Evolutionary conservation across 2,113 vertebrate species (phyloP), one percentile per base, ranked within the genome.

Genomic region (Thermophis baileyi): DNA sequence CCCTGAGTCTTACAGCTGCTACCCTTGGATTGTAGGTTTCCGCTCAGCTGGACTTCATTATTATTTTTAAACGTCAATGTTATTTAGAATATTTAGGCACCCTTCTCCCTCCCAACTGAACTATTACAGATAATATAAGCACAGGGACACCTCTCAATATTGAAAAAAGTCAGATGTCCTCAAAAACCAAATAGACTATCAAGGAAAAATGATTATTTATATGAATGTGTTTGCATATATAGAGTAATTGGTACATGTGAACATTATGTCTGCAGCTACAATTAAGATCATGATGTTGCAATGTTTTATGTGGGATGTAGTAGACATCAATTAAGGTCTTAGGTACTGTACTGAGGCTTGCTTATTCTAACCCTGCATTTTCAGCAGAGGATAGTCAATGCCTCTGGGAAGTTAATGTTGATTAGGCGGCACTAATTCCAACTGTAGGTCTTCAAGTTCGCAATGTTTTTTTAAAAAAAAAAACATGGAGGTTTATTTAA

Each of bases 41-140:
- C 95, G 89, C 35, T 93, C 89, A 18, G 47, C 95, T 81, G 87
- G 91, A 94, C 91, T 63, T 90, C 91, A 0, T 0, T 93, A 94
- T 86, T 95, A 96, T 97, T 96, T 97, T 96, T 96, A 96, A 55
- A 94, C 30, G 9, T 94, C 93, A 86, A 81, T 69, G 88, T 24
- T 1, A 1, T 47, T 88, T 93, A 94, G 95, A 95, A 95, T 1
- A 85, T 35, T 0, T 27, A 0, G 20, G 35, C 94, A 25, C 92
- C 74, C 96, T 69, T 12, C 46, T 20, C 22, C 30, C 22, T 24
- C 20, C 30, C 55, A 63, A 18, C 3, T 69, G 55, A 88, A 92
- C 47, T 51, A 51, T 7, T 88, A n/a, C 12, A 46, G 35, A 88
- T 49, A 25, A 40, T n/a, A 88, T 88, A 16, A 88, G 47, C 47